Conservation (phyloP, 2,888 invertebrate species). For the Pseudococcus longispinus region DNA sequence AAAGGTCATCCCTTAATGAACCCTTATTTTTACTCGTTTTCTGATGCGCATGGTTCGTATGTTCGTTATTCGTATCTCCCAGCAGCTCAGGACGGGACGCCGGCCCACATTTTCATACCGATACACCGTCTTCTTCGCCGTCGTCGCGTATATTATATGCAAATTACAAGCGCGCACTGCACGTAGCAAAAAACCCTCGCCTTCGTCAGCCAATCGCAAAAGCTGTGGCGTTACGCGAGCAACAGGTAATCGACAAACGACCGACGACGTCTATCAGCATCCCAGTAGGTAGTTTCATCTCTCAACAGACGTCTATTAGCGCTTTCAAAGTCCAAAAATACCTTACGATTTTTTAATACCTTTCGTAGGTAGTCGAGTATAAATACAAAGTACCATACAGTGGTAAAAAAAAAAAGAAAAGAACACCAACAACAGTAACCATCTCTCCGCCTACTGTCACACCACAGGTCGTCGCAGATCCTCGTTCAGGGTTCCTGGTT, state of each 20-base stretch:
- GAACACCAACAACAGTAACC: neutral
- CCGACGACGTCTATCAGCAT: neutral
- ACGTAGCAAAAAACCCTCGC: neutral
- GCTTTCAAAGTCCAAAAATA: neutral
- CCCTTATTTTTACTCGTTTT: neutral
- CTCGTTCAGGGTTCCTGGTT: neutral
- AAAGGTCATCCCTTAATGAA: constrained; percentile 11
- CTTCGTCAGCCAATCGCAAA: neutral
- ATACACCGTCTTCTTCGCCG: neutral
- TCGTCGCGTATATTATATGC: neutral
- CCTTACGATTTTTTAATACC: neutral
- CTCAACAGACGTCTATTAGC: neutral
- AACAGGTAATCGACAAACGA: neutral
- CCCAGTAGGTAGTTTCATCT: neutral
- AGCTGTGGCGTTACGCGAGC: neutral
- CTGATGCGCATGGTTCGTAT: neutral
- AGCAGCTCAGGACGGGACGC: neutral
- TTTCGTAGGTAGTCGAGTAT: neutral
- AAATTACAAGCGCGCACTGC: neutral
- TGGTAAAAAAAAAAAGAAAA: neutral
- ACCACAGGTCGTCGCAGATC: constrained; percentile 1
- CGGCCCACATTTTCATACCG: neutral
- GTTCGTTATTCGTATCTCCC: neutral
- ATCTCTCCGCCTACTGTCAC: neutral
- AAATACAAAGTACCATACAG: neutral